Evolutionary conservation across 2,797 vertebrate genomes (phyloP), one percentile per base, ranked within the genome.

Genomic region (Poeciliopsis turneri): DNA sequence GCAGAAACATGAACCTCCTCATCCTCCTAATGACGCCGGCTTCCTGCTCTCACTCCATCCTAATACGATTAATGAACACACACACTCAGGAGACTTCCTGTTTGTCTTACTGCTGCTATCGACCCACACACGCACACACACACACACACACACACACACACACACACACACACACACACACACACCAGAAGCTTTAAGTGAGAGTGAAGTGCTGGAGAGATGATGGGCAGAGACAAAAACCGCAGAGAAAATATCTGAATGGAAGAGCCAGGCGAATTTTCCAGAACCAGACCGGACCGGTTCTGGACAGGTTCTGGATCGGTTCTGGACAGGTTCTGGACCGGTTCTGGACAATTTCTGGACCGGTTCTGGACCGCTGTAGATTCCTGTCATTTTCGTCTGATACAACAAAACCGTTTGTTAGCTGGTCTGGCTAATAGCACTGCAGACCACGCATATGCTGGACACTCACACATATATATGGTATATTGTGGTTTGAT

Each of bases 81-180:
- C 78, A 82, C 72, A 83, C 78, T 86, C 41, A 86, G 84, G 81
- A 76, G 72, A 51, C 81, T 92, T 92, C 90, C 89, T 89, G 88
- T 92, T 87, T 88, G 86, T 83, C 82, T 84, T 79, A 84, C 70
- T 79, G 78, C 72, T 81, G 4, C 0, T 81, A 90, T 90, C 73
- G 76, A 91, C 72, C 84, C 77, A 36, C 61, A 18, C 57, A 5
- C 49, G 45, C 46, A 51, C 73, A 76, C 61, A 9, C 81, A 13
- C 61, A 46, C 77, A 53, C 55, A 45, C 74, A 39, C 74, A 43
- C 75, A 28, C 55, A 57, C 53, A 28, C 25, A 13, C n/a, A 28
- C 55, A 6, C 39, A 7, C 39, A 41, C 39, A 41, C 7, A 41
- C 39, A 41, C 74, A 76, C 64, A 9, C 81, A 13, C 61, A 47